Base-by-base conservation (phyloP, 2,888 invertebrate genomes). In the Drosophila tanythrix region DNA sequence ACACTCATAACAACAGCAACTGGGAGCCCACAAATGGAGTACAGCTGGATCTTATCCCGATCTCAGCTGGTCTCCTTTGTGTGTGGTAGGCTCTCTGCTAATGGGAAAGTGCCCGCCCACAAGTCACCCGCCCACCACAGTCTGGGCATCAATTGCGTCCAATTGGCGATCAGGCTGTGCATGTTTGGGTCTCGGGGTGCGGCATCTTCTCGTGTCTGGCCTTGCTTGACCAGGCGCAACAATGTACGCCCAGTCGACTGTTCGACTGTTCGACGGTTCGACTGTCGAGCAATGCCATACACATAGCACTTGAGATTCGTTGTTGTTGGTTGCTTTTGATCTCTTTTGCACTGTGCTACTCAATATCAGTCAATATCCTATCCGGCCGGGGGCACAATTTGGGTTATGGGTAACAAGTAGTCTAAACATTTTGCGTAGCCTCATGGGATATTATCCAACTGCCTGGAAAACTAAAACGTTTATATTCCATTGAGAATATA, bases 281-380 rank as follows among this genome's bases (percentile, higher is more conserved):
- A 55, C 66, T 60, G 76, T 70, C 61, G 60, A 79, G 89, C 87
- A 89, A 79, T 76, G 81, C 64, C 75, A 81, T 82, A 90, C 89
- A 90, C 89, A 70, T 70, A 86, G 88, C 87, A 76, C 80, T 85
- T 83, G 85, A 89, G 88, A 92, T 92, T 92, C 92, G 93, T 93
- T 93, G 93, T 93, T 93, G 92, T 93, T 93, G 92, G 92, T 93
- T 93, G 93, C 92, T 93, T 93, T 92, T 92, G 92, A 90, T 92
- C 92, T 92, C 92, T 92, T 46, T 91, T 72, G 79, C 65, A 63
- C 75, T 57, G 64, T 56, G 52, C 31, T 53, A 67, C 29, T 53
- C 51, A 56, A 21, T 57, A 7, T 29, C 58, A 68, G 56, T 52
- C 61, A 55, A 51, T 35, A 48, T 15, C 31, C 69, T 15, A 46